Evolutionary conservation across 1,140 invertebrate species (phyloP).

Genomic region (Cotesia chilonis): DNA sequence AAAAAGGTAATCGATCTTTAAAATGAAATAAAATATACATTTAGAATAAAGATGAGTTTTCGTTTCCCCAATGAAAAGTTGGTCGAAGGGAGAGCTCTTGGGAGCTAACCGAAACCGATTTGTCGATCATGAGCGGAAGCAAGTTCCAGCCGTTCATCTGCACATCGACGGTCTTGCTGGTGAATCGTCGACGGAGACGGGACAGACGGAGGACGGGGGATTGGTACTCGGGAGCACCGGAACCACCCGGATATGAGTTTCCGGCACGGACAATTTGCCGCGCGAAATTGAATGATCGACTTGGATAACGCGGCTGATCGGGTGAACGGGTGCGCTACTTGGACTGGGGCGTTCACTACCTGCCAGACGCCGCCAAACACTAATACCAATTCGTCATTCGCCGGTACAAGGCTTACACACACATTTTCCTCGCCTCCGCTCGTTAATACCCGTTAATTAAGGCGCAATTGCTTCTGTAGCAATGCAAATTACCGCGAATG

Average conservation of each 20-base stretch:
- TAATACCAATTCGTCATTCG: not conserved
- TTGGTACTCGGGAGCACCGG: conserved; percentile 50
- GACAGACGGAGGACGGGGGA: conserved; percentile 43
- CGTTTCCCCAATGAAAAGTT: too few species aligned
- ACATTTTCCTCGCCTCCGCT: conserved; percentile 34
- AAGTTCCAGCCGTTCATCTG: conserved; percentile 56
- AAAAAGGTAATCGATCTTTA: too few species aligned
- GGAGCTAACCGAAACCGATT: not conserved
- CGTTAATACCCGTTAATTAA: conserved; percentile 37
- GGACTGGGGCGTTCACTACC: not conserved
- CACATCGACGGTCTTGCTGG: conserved; percentile 22
- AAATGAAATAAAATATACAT: too few species aligned
- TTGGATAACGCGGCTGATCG: conserved; percentile 51
- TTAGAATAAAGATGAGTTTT: too few species aligned
- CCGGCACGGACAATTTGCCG: conserved; percentile 65
- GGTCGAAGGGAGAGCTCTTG: not conserved
- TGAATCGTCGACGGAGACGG: conserved; percentile 2
- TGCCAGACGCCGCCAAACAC: conserved; percentile 20
- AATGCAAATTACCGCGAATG: conserved; percentile 32
- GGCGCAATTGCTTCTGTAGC: conserved; percentile 36
- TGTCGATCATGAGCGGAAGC: conserved; percentile 49
- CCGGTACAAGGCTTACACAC: not conserved
- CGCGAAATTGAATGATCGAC: conserved; percentile 65
- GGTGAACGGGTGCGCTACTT: conserved; percentile 29
- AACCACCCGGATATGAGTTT: conserved; percentile 67